Base-by-base conservation (phyloP, 2,113 vertebrate species). In the Cheilinus undulatus region DNA sequence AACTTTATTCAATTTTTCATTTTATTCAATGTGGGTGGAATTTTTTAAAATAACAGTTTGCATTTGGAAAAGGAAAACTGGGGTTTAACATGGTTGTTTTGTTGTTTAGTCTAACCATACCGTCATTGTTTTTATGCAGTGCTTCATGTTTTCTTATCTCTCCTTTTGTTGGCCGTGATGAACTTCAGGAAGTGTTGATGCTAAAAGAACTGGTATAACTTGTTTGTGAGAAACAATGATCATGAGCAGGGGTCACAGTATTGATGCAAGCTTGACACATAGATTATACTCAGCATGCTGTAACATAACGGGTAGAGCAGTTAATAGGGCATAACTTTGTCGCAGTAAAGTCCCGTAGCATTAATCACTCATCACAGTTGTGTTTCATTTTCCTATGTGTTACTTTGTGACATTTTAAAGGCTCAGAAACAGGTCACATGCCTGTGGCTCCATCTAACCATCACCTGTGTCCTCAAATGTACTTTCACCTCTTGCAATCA, bases 131-230 rank as follows among this genome's bases (percentile, higher is more conserved):
- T 42, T 3, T 22, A 46, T 27, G 10, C 15, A 48, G 9, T 14
- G 23, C 20, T 4, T 17, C 7, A 4, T 5, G 10, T 34, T 30
- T 40, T 46, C 11, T 1, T 19, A 6, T 22, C 4, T 8, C 5
- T 38, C 1, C 3, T 61, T 50, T 40, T 15, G 3, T 40, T 7
- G 4, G 32, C 9, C 3, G 50, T 45, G 1, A 2, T 27, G n/a
- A 30, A 27, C 1, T 3, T 15, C 32, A 36, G 32, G 42, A 46
- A 48, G 19, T 6, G 22, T 12, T 14, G 4, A 20, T 54, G 27
- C 7, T 36, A 15, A 40, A 43, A 14, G 7, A 22, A 61, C 64
- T 26, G 20, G 60, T 50, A 48, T 12, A 73, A 73, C 74, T 50
- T 24, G 70, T 77, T 74, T 28, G 19, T 2, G 0, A 24, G 10